Evolutionary conservation across 2,888 invertebrate species (phyloP).

Genomic region (Micoletzkya japonica): DNA sequence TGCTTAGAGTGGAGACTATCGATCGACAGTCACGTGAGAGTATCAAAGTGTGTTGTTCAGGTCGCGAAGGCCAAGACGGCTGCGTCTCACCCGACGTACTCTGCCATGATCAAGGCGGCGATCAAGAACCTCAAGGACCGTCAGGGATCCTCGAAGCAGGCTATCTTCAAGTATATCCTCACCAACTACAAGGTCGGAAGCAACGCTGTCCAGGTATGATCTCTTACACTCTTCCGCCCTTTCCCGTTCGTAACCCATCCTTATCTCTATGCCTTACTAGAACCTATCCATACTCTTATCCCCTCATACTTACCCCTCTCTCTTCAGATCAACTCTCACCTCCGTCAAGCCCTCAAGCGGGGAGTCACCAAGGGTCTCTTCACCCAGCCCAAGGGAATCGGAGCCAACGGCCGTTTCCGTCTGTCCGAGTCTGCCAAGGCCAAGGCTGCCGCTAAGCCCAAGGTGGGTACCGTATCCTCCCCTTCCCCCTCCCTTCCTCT

Average conservation of each 20-base stretch:
- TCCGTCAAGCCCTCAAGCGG: slow-evolving; percentile 22
- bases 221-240: too few species aligned
- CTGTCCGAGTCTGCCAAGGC: slow-evolving; percentile 25
- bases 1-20: too few species aligned
- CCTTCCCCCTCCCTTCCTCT: too few species aligned
- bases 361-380: slow-evolving; percentile 15
- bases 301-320: too few species aligned
- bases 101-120: slow-evolving; percentile 66
- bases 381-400: slow-evolving; percentile 28
- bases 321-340: slow-evolving; percentile 4
- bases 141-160: slow-evolving; percentile 67
- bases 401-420: slow-evolving; percentile 26
- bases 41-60: too few species aligned
- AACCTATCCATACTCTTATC: too few species aligned
- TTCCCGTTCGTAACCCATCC: too few species aligned
- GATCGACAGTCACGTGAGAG: too few species aligned
- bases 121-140: slow-evolving; percentile 65
- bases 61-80: slow-evolving; percentile 18
- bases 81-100: slow-evolving; percentile 64
- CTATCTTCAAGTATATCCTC: slow-evolving; percentile 67
- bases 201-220: slow-evolving; percentile 52
- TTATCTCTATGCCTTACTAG: too few species aligned
- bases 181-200: slow-evolving; percentile 65
- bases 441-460: slow-evolving; percentile 1
- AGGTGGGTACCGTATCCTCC: too few species aligned